A percentile compares a stretch with the other conserved stretches of the same genome.
Evolutionary conservation across 1,140 invertebrate genomes (phyloP).

Genomic region (Caerostris extrusa): DNA sequence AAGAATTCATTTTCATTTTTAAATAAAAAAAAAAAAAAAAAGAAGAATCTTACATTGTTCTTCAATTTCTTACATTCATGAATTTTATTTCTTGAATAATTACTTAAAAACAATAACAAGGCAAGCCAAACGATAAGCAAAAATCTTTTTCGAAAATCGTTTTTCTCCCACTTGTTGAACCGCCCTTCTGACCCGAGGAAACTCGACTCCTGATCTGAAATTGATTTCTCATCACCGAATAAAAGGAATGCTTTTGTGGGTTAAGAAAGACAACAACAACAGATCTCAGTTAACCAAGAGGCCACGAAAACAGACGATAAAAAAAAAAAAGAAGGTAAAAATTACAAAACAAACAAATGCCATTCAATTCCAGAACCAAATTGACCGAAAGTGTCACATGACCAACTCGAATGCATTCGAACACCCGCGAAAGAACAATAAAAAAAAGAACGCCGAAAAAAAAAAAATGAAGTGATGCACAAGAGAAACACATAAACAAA

Average conservation of each 20-base stretch:
- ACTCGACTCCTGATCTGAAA: background rate
- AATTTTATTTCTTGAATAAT: too few relatives aligned
- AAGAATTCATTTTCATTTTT: too few relatives aligned
- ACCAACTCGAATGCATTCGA: background rate
- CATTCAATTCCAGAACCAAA: background rate
- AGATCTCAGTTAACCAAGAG: background rate
- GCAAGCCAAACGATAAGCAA: too few relatives aligned
- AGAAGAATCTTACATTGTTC: too few relatives aligned
- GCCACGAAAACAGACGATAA: background rate
- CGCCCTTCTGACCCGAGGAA: too few relatives aligned
- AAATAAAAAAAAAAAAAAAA: too few relatives aligned
- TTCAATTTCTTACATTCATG: too few relatives aligned
- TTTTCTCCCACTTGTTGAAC: too few relatives aligned
- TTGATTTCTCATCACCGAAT: background rate
- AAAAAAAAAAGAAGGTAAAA: background rate
- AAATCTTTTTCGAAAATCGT: too few relatives aligned
- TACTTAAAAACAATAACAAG: too few relatives aligned
- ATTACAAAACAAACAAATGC: background rate
- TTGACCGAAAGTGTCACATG: conserved; percentile 48
- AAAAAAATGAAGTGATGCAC: conserved; percentile 31
- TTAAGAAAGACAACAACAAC: background rate
- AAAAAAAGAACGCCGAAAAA: background rate
- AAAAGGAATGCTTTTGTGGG: background rate
- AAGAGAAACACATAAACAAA: conserved; percentile 51
- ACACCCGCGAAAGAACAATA: background rate